These are phyloP conservation scores for Limanda limanda DNA, from an alignment of 2,113 vertebrate genomes.

Conservation along the genomic window DNA sequence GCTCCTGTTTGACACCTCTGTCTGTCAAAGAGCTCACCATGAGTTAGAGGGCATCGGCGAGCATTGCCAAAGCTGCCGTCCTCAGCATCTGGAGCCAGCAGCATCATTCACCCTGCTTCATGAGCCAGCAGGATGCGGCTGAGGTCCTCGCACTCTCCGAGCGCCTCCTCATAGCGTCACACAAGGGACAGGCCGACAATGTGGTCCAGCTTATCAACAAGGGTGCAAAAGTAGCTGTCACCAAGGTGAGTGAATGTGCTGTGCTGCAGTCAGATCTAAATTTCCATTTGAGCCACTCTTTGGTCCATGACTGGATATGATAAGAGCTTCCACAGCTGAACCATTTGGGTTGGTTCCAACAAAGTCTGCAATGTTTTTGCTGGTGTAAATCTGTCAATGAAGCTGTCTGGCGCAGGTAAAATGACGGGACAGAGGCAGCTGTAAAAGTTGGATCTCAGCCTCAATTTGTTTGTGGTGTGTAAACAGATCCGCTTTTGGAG, in stretches of 20 bases:
- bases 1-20: slow-evolving; percentile 34
- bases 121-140: slow-evolving; percentile 97
- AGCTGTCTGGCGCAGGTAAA: no score
- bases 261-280: no score
- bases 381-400: no score
- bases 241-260: slow-evolving; percentile 88
- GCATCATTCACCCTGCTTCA: slow-evolving; percentile 88
- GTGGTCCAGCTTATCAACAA: slow-evolving; percentile 99
- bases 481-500: no score
- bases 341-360: no score
- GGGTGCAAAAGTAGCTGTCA: slow-evolving; percentile 96
- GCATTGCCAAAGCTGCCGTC: slow-evolving; percentile 12
- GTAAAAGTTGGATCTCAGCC: no score
- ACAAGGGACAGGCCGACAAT: slow-evolving; percentile 97
- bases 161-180: slow-evolving; percentile 95
- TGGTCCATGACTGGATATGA: neutral
- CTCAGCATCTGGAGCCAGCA: slow-evolving; percentile 52
- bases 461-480: no score
- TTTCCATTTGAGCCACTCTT: neutral
- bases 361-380: no score
- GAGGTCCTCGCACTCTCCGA: slow-evolving; percentile 94
- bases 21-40: slow-evolving; percentile 29
- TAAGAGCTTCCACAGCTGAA: no score
- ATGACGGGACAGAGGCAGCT: no score
- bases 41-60: slow-evolving; percentile 51